A percentile compares a stretch with the other conserved stretches of the same genome.
These are phyloP conservation scores for Latrodectus geometricus DNA, from an alignment of 1,140 invertebrate species.

Conservation along the genomic window DNA sequence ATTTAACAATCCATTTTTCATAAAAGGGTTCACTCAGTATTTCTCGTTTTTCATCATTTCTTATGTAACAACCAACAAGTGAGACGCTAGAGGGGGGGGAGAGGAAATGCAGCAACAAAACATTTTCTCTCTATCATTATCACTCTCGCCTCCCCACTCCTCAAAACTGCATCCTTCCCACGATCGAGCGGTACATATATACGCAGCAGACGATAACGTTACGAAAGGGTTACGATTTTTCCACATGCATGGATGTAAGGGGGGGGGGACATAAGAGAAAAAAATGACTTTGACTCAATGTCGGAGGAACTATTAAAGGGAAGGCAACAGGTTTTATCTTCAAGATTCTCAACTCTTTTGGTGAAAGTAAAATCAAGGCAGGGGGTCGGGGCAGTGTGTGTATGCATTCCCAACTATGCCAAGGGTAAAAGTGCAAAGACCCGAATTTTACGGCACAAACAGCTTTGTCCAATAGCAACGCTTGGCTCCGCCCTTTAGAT, in stretches of 20 bases:
- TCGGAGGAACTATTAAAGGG: conserved; percentile 51
- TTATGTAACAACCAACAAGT: neutral
- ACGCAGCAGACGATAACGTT: conserved; percentile 20
- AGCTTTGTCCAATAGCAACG: conserved; percentile 12
- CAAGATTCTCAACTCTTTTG: neutral
- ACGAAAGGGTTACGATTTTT: conserved; percentile 34
- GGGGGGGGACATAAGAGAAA: neutral
- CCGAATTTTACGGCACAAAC: conserved; percentile 32
- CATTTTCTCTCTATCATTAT: neutral
- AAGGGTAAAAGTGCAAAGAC: conserved; percentile 59
- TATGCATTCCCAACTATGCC: conserved; percentile 42
- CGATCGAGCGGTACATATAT: neutral
- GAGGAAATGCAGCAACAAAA: neutral
- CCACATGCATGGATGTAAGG: neutral
- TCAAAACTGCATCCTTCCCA: neutral
- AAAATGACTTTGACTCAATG: conserved; percentile 56
- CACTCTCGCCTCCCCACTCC: neutral
- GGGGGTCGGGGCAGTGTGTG: conserved; percentile 25
- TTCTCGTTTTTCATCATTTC: neutral
- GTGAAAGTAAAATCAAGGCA: conserved; percentile 34
- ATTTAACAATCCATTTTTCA: too few species aligned
- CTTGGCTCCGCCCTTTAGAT: conserved; percentile 2
- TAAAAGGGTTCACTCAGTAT: neutral
- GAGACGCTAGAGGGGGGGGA: neutral
- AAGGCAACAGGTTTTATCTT: conserved; percentile 52